phyloP scores from a whole-genome alignment of 2,888 invertebrate species.

The Ametastegia equiseti region DNA sequence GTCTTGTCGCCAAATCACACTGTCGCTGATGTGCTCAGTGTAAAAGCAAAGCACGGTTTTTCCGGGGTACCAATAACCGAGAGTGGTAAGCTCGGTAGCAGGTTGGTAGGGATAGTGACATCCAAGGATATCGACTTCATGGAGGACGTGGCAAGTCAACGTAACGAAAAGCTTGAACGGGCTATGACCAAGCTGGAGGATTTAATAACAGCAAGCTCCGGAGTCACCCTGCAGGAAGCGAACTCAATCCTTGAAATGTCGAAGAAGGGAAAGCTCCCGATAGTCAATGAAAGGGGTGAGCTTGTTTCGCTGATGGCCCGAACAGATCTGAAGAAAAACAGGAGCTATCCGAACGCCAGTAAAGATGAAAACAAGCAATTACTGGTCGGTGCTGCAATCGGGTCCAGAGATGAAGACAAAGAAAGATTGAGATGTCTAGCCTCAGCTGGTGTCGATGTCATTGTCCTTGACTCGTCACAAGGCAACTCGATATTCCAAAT shows the following conservation, averaged over 20 bases:
- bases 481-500: constrained; percentile 98
- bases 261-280: constrained; percentile 96
- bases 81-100: constrained; percentile 96
- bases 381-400: constrained; percentile 96
- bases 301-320: constrained; percentile 97
- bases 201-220: constrained; percentile 93
- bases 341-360: constrained; percentile 97
- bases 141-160: constrained; percentile 81
- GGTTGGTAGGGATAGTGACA: constrained; percentile 96
- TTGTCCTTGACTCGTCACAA: constrained; percentile 98
- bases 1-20: constrained; percentile 94
- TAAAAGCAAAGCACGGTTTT: constrained; percentile 95
- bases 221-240: constrained; percentile 94
- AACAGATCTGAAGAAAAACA: constrained; percentile 98
- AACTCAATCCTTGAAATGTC: constrained; percentile 96
- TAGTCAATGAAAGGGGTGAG: constrained; percentile 90
- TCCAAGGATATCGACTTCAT: constrained; percentile 98
- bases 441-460: constrained; percentile 95
- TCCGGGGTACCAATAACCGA: constrained; percentile 98
- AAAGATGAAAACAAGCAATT: constrained; percentile 98
- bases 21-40: constrained; percentile 91
- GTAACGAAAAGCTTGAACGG: constrained; percentile 81
- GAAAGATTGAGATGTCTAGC: constrained; percentile 88
- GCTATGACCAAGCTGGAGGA: constrained; percentile 93
- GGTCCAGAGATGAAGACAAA: constrained; percentile 91